Conservation (phyloP, 2,888 invertebrate genomes). For the Eubasilissa splendida region DNA sequence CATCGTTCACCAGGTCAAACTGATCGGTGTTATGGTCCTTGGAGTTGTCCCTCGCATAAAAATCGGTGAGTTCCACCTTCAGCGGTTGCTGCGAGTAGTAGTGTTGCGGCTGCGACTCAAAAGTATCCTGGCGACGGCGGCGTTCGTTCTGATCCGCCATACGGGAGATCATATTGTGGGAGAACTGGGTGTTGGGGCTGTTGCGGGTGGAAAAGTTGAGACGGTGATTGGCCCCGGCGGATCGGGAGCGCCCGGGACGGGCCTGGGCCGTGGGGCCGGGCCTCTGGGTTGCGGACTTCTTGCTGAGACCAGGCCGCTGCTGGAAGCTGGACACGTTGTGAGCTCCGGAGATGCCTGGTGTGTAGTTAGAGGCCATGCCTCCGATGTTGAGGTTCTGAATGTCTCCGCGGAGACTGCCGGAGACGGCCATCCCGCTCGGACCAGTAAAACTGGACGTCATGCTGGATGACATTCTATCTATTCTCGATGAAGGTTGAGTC, state of each 20-base stretch:
- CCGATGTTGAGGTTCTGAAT: conserved; percentile 69
- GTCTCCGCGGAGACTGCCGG: conserved; percentile 70
- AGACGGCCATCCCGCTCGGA: conserved; percentile 69
- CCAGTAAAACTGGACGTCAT: conserved; percentile 73
- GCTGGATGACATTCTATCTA: conserved; percentile 72
- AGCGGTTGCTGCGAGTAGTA: conserved; percentile 74
- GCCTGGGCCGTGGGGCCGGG: conserved; percentile 71
- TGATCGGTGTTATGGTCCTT: conserved; percentile 78
- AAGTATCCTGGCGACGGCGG: conserved; percentile 70
- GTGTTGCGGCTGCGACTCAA: conserved; percentile 71
- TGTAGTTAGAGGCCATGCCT: conserved; percentile 72
- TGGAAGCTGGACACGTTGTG: conserved; percentile 72
- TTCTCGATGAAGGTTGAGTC: conserved; percentile 63
- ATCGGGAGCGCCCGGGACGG: conserved; percentile 70
- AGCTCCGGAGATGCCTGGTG: conserved; percentile 70
- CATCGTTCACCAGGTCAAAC: conserved; percentile 76
- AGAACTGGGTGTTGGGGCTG: conserved; percentile 70
- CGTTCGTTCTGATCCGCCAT: conserved; percentile 72
- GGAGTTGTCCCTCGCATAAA: conserved; percentile 77
- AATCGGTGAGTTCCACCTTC: conserved; percentile 76
- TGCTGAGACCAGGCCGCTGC: conserved; percentile 71
- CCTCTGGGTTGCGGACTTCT: conserved; percentile 70
- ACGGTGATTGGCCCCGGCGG: conserved; percentile 68
- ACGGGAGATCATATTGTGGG: conserved; percentile 71
- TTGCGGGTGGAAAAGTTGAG: conserved; percentile 70